Conservation (phyloP, 2,113 vertebrate genomes). For the Pluvialis apricaria region DNA sequence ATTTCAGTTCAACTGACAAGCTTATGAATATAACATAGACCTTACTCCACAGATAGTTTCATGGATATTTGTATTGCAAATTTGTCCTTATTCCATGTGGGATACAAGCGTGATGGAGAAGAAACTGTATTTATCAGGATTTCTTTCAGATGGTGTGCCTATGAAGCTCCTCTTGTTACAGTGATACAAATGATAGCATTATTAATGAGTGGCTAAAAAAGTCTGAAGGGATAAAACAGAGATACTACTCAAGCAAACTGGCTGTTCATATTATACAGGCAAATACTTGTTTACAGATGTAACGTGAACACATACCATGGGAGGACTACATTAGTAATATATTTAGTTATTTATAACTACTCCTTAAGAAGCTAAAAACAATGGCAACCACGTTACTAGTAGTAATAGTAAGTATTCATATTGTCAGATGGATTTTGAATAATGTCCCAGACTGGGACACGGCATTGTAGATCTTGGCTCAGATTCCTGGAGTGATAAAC, state of each 20-base stretch:
- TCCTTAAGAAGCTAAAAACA: constrained; percentile 13
- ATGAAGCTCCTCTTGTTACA: background rate
- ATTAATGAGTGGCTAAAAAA: background rate
- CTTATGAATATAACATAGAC: background rate
- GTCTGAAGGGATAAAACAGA: background rate
- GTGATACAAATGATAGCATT: background rate
- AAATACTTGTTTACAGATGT: background rate
- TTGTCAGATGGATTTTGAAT: constrained; percentile 10
- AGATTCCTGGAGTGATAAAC: background rate
- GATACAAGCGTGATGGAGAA: background rate
- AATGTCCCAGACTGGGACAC: background rate
- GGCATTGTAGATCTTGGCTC: background rate
- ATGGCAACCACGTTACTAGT: background rate
- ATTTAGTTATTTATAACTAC: background rate
- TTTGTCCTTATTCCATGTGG: background rate
- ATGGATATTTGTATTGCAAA: background rate
- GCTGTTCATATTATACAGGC: background rate
- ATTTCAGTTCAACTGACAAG: background rate
- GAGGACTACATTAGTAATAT: background rate
- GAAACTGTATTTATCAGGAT: background rate
- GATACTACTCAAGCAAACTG: background rate
- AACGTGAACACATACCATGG: background rate
- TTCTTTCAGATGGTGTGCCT: background rate
- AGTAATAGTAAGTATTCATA: constrained; percentile 12
- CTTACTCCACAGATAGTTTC: background rate